Evolutionary conservation across 2,797 vertebrate genomes (phyloP), one percentile per base, ranked within the genome.

Genomic region (Tauraco hartlaubi): DNA sequence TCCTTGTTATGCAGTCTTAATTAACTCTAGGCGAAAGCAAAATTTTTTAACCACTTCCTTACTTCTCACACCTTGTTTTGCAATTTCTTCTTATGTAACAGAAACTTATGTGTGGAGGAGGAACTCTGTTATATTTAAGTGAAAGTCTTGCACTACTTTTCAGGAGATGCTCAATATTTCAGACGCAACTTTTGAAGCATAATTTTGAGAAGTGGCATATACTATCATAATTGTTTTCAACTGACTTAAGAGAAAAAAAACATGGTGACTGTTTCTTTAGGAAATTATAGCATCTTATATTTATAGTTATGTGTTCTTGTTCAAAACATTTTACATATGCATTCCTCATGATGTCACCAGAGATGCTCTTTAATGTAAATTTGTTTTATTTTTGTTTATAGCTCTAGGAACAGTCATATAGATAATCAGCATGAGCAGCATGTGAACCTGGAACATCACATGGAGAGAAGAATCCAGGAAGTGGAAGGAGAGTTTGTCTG

Each of bases 401-500:
- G 98, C 37, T 96, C 95, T 72, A 97, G 97, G 96, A 96, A 96
- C 33, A 56, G 31, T 35, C 97, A 98, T 68, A 74, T 97, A 11
- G 95, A 97, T 91, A 98, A 77, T 26, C 98, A 98, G 31, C 95
- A 76, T 46, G 97, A 98, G 54, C 98, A 98, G 62, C 98, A 96
- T 62, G 97, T 98, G 68, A 95, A 86, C 31, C 95, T 98, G 78
- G 98, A 98, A 94, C 76, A 80, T 74, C 85, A 96, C 59, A 95
- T 98, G 58, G 98, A 98, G 87, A 92, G 94, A 56, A 98, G 94
- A 58, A 97, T 98, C 18, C 93, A 97, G 85, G 98, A 98, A 56
- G 55, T 98, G 9, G 97, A 98, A 33, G 97, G 97, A 56, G 96
- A 98, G 6, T 72, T 7, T 94, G 98, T 82, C 98, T 99, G 92